Base-by-base conservation (phyloP, 2,113 vertebrate species). In the Tragulus kanchil region DNA sequence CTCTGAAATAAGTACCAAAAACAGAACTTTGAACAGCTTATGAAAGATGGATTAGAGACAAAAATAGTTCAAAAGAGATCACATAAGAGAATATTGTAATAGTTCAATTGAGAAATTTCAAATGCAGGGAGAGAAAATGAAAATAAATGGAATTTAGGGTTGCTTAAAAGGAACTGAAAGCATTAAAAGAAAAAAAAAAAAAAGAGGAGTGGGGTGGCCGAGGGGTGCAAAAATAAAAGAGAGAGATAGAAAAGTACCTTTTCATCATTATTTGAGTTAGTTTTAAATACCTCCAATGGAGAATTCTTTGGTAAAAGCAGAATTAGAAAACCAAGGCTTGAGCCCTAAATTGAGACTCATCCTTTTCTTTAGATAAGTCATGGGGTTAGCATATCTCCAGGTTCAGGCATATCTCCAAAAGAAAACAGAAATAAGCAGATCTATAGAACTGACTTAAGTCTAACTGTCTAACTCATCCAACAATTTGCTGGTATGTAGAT, bases 1-100 rank as follows among this genome's bases (percentile, higher is more conserved):
- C 21, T 42, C 45, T 67, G 31, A 82, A 42, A 17, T 81, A 71
- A 71, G 79, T 71, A 50, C 79, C 62, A 93, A 93, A 88, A 93
- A 69, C 31, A 88, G 26, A 16, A 69, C 84, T 93, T 59, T 81
- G 42, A 79, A 61, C 73, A 75, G 89, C 14, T 15, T 84, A 89
- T 25, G 65, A 17, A 84, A 94, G 19, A 54, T 48, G 50, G 36
- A 48, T 84, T 71, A 91, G n/a, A 78, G 45, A 61, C 4, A 85
- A 87, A 3, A 90, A 26, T 69, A 85, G 61, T 73, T 85, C 25
- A 69, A 45, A 91, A 86, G 42, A 85, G 59, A 84, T 77, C 17
- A 75, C 19, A 15, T 54, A n/a, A 25, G 4, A 69, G 61, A 90
- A 23, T 62, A 69, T 45, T 62, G 19, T 9, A 67, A 85, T 28